Evolutionary conservation across 2,888 invertebrate genomes (phyloP), one percentile per base, ranked within the genome.

Genomic region (Eristalis tenax): DNA sequence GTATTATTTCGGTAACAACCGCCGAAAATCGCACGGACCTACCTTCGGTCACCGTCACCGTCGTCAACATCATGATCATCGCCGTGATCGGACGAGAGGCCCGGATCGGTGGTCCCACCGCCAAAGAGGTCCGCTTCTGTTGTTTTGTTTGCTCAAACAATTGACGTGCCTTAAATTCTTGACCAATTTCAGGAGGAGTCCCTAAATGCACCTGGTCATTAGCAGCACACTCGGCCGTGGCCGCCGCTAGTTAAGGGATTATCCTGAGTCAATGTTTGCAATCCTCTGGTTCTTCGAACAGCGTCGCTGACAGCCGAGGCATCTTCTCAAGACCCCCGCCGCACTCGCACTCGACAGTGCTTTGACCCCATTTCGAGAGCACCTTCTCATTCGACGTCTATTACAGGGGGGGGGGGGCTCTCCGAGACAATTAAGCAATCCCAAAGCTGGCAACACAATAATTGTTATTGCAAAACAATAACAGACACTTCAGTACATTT

Each of bases 121-220:
- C 76, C 83, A 87, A 83, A 83, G 80, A 87, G 76, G 68, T 68
- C 68, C 59, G 76, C 83, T 80, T 50, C 79, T 77, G 80, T 8
- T n/a, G 50, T 8, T 18, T 81, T 88, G 84, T 88, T 88, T 84
- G 84, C 56, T 56, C 80, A 81, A 84, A 84, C 88, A 88, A 88
- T 88, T 84, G 88, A 81, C 80, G 80, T 88, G 81, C 84, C 77
- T 88, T 23, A 77, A 81, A 88, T 88, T 84, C 77, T 69, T 84
- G 35, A 35, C 80, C 75, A 80, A 83, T 76, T 76, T 64, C 15
- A 2, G 70, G 65, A 75, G 43, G 57, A 71, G 70, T 74, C 13
- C 64, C 43, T 23, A 40, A 61, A 75, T 74, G 75, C 83, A 87
- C 79, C 87, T 83, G 83, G 71, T 87, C 83, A 87, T 87, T 87